Evolutionary conservation across 1,140 invertebrate genomes (phyloP).

Genomic region (Lordiphosa stackelbergi): DNA sequence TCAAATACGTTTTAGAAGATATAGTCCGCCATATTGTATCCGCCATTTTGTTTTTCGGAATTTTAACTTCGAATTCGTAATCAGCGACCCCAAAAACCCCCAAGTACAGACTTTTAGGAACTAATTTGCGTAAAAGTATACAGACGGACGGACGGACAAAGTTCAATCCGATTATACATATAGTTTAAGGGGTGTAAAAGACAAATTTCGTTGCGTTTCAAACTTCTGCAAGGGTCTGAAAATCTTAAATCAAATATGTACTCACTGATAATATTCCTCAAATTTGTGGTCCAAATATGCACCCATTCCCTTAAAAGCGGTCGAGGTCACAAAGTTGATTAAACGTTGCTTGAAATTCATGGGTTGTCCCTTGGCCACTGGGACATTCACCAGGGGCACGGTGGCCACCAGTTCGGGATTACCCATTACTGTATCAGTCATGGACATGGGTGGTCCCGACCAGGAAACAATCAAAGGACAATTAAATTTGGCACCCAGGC

Average conservation of each 20-base stretch:
- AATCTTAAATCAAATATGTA: background rate
- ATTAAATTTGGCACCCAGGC: conserved; percentile 52
- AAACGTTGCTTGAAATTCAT: conserved; percentile 55
- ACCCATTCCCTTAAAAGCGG: conserved; percentile 14
- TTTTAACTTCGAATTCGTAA: too few relatives aligned
- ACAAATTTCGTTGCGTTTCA: too few relatives aligned
- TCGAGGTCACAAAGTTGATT: conserved; percentile 28
- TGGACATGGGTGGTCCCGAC: conserved; percentile 36
- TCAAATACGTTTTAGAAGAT: too few relatives aligned
- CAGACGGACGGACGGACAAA: too few relatives aligned
- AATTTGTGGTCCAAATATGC: conserved; percentile 17
- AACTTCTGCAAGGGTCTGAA: background rate
- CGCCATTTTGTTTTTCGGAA: too few relatives aligned
- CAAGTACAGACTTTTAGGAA: too few relatives aligned
- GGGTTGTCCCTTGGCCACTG: conserved; percentile 19
- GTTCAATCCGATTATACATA: too few relatives aligned
- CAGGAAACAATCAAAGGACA: conserved; percentile 57
- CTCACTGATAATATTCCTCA: conserved; percentile 43
- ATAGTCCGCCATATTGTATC: too few relatives aligned
- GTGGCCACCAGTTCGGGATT: conserved; percentile 49
- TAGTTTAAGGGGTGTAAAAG: too few relatives aligned
- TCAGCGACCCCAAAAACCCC: too few relatives aligned
- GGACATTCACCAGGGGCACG: conserved; percentile 48
- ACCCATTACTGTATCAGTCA: conserved; percentile 43
- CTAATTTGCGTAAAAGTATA: too few relatives aligned